Percentiles rank a stretch among this genome's conserved stretches.
Conservation (phyloP, 1,140 invertebrate genomes). For the Babylonia areolata region DNA sequence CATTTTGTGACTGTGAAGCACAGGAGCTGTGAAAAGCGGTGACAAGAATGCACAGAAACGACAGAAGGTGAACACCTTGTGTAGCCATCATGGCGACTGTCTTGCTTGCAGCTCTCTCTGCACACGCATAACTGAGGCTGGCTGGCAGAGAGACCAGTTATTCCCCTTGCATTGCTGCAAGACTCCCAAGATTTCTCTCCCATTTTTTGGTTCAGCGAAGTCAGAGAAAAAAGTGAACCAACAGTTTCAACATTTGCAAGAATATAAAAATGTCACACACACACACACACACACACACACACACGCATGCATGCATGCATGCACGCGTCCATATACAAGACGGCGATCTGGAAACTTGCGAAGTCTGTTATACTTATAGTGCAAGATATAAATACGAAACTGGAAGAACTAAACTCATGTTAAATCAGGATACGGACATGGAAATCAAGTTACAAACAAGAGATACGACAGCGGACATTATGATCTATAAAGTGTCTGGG, state of each 20-base stretch:
- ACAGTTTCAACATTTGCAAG: no score
- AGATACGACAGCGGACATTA: no score
- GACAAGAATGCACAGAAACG: neutral
- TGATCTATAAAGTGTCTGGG: no score
- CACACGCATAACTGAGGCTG: neutral
- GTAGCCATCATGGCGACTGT: constrained; percentile 32
- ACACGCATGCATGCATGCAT: neutral
- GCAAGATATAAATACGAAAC: no score
- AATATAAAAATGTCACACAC: neutral
- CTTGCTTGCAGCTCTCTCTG: neutral
- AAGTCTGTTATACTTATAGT: no score
- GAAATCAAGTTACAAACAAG: no score
- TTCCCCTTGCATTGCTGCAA: neutral
- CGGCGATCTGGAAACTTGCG: no score
- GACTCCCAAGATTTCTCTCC: neutral
- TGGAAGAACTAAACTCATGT: no score
- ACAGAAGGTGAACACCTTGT: neutral
- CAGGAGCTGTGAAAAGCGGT: neutral
- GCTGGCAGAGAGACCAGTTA: neutral
- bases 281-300: constrained; percentile 7
- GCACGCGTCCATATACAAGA: no score
- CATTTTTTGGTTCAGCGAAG: neutral
- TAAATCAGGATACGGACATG: no score
- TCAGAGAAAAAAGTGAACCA: no score
- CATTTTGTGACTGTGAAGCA: neutral